A percentile compares a stretch with the other conserved stretches of the same genome.
Evolutionary conservation across 2,113 vertebrate species (phyloP).

Genomic region (Ceyx melanurus): DNA sequence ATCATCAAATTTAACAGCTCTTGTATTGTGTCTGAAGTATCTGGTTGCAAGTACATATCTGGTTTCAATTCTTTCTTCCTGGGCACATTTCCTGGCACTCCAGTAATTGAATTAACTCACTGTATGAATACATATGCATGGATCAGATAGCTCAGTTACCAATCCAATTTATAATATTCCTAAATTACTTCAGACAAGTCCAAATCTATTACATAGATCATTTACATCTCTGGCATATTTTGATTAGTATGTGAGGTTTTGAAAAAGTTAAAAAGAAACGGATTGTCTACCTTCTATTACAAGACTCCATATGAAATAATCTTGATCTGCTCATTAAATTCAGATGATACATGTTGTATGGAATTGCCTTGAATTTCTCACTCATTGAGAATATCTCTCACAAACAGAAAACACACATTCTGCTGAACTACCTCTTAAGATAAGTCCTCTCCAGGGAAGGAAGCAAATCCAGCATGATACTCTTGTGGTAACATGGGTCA

Average conservation of each 20-base stretch:
- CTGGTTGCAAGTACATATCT: not conserved
- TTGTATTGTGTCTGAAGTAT: not conserved
- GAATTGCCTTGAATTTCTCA: not conserved
- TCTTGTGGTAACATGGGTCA: not conserved
- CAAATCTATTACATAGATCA: not conserved
- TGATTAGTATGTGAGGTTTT: not conserved
- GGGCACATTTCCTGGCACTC: not conserved
- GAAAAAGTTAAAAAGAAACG: not conserved
- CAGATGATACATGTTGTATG: not conserved
- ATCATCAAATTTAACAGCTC: not conserved
- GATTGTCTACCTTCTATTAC: not conserved
- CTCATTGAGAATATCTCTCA: not conserved
- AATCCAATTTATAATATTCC: not conserved
- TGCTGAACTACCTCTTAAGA: not conserved
- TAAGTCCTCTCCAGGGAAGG: not conserved
- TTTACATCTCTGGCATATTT: not conserved
- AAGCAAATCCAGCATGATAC: not conserved
- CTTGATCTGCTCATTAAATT: not conserved
- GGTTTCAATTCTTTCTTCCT: conserved; percentile 29
- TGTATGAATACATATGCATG: not conserved
- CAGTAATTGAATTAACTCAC: conserved; percentile 16
- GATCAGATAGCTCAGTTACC: not conserved
- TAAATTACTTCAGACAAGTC: conserved; percentile 7
- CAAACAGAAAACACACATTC: not conserved
- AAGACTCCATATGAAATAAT: not conserved